Percentiles rank a stretch among this genome's conserved stretches.
Evolutionary conservation across 2,888 invertebrate genomes (phyloP).

Genomic region (Metacarcinus magister): DNA sequence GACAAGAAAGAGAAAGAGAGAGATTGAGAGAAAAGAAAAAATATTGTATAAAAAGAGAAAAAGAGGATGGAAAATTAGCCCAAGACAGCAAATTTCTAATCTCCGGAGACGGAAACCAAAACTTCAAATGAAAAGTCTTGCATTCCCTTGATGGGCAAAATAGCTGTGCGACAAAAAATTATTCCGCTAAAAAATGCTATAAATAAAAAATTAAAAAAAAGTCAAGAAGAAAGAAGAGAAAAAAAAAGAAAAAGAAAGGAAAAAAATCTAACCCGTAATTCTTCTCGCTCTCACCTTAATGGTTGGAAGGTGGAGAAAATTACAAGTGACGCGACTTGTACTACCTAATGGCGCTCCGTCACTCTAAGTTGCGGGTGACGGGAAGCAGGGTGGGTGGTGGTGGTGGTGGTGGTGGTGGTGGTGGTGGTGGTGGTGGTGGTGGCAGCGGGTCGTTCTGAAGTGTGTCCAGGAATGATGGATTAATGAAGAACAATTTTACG

Average conservation of each 20-base stretch:
- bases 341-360: constrained; percentile 51
- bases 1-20: too few species aligned
- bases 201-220: too few species aligned
- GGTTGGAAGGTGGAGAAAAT: constrained; percentile 28
- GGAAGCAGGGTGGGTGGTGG: background rate
- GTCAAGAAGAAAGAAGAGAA: background rate
- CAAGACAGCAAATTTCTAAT: background rate
- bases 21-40: background rate
- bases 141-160: background rate
- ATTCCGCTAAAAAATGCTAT: too few species aligned
- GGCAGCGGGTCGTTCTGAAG: background rate
- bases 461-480: background rate
- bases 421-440: background rate
- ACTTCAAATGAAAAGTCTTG: background rate
- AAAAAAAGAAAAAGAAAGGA: background rate
- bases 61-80: background rate
- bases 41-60: background rate
- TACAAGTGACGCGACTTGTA: constrained; percentile 33
- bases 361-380: constrained; percentile 28
- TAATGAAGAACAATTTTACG: background rate
- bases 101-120: background rate
- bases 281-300: constrained; percentile 26
- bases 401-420: background rate
- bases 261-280: background rate
- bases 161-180: too few species aligned